Conservation (phyloP, 2,888 invertebrate genomes). For the Ichneumoninae sp. region DNA sequence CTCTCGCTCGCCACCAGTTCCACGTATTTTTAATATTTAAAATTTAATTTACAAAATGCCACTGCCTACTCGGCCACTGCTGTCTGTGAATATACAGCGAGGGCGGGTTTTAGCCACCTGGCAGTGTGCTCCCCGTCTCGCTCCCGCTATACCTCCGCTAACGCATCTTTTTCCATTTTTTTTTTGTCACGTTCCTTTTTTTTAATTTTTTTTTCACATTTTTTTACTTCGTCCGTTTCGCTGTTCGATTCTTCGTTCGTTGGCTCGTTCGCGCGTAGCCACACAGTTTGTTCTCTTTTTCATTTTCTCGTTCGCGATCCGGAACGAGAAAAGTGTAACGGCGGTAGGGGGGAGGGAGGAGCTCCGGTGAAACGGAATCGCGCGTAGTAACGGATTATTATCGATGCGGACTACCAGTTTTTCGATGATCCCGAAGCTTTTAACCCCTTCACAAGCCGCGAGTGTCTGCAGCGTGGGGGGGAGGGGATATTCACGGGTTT, state of each 20-base stretch:
- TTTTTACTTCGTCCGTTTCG: constrained; percentile 17
- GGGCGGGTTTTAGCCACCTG: constrained; percentile 30
- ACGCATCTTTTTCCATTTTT: constrained; percentile 46
- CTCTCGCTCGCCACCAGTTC: constrained; percentile 63
- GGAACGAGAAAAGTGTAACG: constrained; percentile 37
- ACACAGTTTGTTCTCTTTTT: constrained; percentile 17
- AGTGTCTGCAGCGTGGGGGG: constrained; percentile 54
- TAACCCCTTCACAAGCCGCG: constrained; percentile 60
- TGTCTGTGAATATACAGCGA: constrained; percentile 68
- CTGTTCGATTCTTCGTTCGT: constrained; percentile 27
- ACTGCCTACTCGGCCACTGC: constrained; percentile 71
- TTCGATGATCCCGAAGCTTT: constrained; percentile 67
- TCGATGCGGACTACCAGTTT: constrained; percentile 65
- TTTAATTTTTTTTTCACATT: constrained; percentile 27
- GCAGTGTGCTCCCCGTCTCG: constrained; percentile 39
- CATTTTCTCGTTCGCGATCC: constrained; percentile 52
- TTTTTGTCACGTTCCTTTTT: neutral
- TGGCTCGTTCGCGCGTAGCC: constrained; percentile 30
- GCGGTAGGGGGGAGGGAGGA: constrained; percentile 21
- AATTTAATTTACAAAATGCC: constrained; percentile 85
- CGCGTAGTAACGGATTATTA: constrained; percentile 67
- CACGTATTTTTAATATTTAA: constrained; percentile 84
- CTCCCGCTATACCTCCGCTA: constrained; percentile 48
- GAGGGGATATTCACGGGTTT: neutral
- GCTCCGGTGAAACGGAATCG: constrained; percentile 62